phyloP scores from a whole-genome alignment of 2,888 invertebrate genomes.

The Myopa testacea region DNA sequence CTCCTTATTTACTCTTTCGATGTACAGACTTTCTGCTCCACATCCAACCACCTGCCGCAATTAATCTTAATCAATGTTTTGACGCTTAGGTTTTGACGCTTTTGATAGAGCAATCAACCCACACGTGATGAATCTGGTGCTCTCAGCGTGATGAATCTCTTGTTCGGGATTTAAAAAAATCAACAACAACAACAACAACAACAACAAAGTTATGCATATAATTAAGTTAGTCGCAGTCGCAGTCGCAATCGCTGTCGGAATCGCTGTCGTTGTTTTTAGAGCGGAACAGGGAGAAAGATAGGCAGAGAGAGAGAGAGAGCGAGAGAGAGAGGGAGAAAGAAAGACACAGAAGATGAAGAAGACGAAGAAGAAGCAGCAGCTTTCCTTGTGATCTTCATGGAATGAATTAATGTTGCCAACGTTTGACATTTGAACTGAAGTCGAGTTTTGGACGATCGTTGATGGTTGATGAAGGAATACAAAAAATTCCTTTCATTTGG shows the following conservation, averaged over 20 bases:
- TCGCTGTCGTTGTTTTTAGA: not conserved
- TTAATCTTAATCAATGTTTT: conserved; percentile 36
- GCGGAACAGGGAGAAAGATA: not conserved
- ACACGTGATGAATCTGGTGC: conserved; percentile 13
- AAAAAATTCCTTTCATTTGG: conserved; percentile 2
- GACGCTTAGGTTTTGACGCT: not conserved
- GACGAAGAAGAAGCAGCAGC: not conserved
- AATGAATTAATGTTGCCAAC: conserved; percentile 32
- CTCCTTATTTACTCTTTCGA: not conserved
- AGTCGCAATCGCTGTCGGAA: not conserved
- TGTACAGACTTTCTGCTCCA: conserved; percentile 7
- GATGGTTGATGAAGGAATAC: not conserved
- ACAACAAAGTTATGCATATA: conserved; percentile 23
- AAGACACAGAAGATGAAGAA: not conserved
- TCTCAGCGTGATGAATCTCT: not conserved
- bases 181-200: not conserved
- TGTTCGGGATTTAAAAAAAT: not conserved
- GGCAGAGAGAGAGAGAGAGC: not conserved
- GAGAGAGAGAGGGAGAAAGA: not conserved
- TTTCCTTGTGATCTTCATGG: not conserved
- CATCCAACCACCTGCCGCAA: conserved; percentile 26
- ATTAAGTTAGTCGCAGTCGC: conserved; percentile 21
- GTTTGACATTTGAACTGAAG: conserved; percentile 35
- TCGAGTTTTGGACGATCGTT: conserved; percentile 15
- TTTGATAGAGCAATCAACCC: conserved; percentile 32